Conservation (phyloP, 2,888 invertebrate species). For the Listrodromus nycthemerus region DNA sequence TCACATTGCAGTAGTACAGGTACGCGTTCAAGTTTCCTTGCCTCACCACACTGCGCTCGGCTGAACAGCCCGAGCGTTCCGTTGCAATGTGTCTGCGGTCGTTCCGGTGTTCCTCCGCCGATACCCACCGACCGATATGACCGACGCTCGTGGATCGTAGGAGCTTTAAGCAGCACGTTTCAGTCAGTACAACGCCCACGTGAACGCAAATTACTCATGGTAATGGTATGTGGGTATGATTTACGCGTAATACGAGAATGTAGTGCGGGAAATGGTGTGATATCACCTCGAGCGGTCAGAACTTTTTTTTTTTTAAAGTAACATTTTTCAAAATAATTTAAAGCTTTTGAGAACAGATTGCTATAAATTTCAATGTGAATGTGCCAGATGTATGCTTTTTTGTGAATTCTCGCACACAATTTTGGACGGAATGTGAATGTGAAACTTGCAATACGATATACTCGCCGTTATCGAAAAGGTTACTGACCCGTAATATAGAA, state of each 20-base stretch:
- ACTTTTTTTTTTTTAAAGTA: too few species aligned
- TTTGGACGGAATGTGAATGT: too few species aligned
- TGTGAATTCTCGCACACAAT: too few species aligned
- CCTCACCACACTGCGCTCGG: constrained; percentile 37
- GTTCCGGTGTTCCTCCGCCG: constrained; percentile 48
- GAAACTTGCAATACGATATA: too few species aligned
- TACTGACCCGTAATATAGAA: background rate
- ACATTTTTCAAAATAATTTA: too few species aligned
- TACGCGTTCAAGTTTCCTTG: constrained; percentile 10
- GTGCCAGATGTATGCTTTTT: too few species aligned
- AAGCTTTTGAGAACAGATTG: background rate
- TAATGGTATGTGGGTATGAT: constrained; percentile 57
- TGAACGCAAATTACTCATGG: constrained; percentile 59
- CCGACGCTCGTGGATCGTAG: constrained; percentile 10
- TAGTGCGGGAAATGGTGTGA: background rate
- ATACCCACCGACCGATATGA: constrained; percentile 43
- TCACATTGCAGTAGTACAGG: constrained; percentile 35
- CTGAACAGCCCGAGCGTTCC: constrained; percentile 26
- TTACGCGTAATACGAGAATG: constrained; percentile 40
- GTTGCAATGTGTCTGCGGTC: constrained; percentile 58
- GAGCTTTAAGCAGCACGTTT: constrained; percentile 73
- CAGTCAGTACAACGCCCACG: constrained; percentile 61
- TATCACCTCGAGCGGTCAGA: background rate
- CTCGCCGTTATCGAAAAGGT: background rate
- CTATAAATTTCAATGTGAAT: too few species aligned